Evolutionary conservation across 2,888 invertebrate genomes (phyloP).

Genomic region (Torymus auratus): DNA sequence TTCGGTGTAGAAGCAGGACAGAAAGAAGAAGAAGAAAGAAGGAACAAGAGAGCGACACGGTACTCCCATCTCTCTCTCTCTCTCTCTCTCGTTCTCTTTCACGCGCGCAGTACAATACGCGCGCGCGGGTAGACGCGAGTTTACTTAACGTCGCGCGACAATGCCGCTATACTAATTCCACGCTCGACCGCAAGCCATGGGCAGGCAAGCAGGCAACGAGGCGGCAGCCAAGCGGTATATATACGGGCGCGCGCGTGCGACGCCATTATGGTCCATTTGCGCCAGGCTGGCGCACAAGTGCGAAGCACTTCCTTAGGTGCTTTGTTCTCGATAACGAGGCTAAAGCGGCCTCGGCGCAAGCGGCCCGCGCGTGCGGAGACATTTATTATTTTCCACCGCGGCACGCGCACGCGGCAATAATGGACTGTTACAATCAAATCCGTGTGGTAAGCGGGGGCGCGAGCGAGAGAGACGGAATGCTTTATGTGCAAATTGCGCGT

Average conservation of each 20-base stretch:
- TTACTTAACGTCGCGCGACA: conserved; percentile 48
- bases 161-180: conserved; percentile 66
- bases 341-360: conserved; percentile 61
- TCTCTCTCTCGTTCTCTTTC: neutral
- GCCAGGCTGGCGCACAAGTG: conserved; percentile 62
- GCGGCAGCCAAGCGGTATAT: conserved; percentile 56
- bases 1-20: neutral
- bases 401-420: conserved; percentile 34
- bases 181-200: conserved; percentile 65
- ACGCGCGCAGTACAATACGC: conserved; percentile 27
- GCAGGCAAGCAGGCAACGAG: neutral
- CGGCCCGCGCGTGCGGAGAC: conserved; percentile 13
- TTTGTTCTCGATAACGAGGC: conserved; percentile 62
- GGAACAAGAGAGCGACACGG: neutral
- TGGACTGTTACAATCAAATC: conserved; percentile 47
- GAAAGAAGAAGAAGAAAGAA: neutral
- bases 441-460: neutral
- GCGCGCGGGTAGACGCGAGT: conserved; percentile 19
- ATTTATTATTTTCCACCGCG: neutral
- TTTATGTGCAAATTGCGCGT: conserved; percentile 52
- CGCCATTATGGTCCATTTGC: conserved; percentile 65
- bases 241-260: conserved; percentile 38
- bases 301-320: conserved; percentile 63
- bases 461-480: conserved; percentile 17
- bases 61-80: no score